Conservation (phyloP, 2,113 vertebrate species). For the Mastomys coucha region DNA sequence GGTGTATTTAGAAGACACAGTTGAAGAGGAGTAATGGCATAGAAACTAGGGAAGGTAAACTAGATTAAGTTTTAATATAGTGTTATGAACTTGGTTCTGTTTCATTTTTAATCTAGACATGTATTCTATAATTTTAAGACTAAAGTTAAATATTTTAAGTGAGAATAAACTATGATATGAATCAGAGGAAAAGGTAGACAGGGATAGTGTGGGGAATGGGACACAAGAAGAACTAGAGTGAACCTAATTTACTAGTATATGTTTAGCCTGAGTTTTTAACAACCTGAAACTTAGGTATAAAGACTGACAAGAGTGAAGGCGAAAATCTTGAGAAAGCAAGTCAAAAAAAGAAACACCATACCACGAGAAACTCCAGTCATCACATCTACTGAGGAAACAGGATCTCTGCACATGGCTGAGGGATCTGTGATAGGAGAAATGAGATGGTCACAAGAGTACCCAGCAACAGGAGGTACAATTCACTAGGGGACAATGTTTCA, state of each 20-base stretch:
- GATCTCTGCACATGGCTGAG: accelerated
- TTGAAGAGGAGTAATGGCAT: neutral
- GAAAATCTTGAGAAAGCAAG: neutral
- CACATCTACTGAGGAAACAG: neutral
- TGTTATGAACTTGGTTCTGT: neutral
- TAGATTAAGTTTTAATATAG: neutral
- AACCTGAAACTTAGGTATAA: neutral
- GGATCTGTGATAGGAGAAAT: accelerated
- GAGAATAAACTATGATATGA: neutral
- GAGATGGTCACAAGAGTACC: too few species aligned
- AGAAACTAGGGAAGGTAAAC: neutral
- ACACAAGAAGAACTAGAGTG: neutral
- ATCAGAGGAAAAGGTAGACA: neutral
- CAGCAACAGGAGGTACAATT: neutral
- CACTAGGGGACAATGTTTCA: neutral
- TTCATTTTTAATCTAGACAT: neutral
- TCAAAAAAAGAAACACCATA: neutral
- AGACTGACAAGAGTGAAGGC: neutral
- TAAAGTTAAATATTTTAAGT: neutral
- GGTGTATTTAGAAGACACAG: neutral
- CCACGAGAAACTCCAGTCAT: neutral
- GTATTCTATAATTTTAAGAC: neutral
- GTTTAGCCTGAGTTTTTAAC: neutral
- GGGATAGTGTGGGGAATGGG: neutral
- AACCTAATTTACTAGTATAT: neutral